A percentile compares a stretch with the other conserved stretches of the same genome.
Evolutionary conservation across 1,140 invertebrate genomes (phyloP).

Genomic region (Cydia pomonella): DNA sequence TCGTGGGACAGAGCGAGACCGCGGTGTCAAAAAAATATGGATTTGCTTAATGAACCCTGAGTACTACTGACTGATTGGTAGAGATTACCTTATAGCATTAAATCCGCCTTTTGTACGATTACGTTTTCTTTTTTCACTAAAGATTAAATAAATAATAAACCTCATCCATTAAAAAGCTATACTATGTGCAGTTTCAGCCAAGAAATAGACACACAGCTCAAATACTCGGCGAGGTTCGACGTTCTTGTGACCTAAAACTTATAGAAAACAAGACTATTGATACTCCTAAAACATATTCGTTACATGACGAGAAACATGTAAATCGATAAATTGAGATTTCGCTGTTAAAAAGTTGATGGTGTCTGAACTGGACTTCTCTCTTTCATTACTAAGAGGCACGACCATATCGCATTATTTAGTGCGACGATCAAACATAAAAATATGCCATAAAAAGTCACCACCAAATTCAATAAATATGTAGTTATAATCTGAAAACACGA

Average conservation of each 20-base stretch:
- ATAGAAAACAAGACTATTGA: background rate
- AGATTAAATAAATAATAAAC: background rate
- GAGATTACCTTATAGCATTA: no score
- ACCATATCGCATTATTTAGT: no score
- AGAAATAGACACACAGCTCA: background rate
- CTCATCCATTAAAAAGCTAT: background rate
- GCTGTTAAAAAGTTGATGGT: background rate
- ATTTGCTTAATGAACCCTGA: background rate
- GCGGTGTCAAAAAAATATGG: slow-evolving; percentile 16
- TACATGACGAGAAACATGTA: background rate
- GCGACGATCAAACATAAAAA: no score
- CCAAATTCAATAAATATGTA: background rate
- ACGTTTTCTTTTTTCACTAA: no score
- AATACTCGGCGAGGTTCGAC: background rate
- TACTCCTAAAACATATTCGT: background rate
- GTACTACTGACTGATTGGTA: background rate
- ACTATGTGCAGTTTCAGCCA: background rate
- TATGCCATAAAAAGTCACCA: background rate
- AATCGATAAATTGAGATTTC: no score
- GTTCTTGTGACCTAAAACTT: background rate
- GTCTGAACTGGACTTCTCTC: background rate
- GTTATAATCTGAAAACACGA: background rate
- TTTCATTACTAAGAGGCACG: no score
- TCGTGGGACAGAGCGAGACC: slow-evolving; percentile 34
- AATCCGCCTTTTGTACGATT: no score